Conservation (phyloP, 1,140 invertebrate genomes). For the Drosophila pseudoananassae region DNA sequence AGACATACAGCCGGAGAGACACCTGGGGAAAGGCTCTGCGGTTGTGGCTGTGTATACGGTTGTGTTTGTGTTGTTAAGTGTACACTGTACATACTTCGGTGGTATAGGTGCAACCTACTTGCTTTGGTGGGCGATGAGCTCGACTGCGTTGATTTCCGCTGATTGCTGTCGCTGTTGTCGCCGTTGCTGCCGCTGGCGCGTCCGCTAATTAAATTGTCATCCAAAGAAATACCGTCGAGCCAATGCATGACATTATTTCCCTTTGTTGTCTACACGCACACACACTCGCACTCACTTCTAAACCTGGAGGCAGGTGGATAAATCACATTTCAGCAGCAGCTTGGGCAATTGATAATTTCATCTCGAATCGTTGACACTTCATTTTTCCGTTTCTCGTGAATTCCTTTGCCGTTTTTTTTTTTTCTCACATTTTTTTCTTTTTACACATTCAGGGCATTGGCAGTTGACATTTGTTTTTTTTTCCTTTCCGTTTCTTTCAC, state of each 20-base stretch:
- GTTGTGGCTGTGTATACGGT: conserved; percentile 6
- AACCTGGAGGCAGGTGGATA: conserved; percentile 28
- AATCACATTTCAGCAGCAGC: conserved; percentile 44
- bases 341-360: conserved; percentile 56
- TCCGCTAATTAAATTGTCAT: conserved; percentile 84
- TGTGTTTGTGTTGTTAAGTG: conserved; percentile 3
- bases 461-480: conserved; percentile 52
- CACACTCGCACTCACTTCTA: conserved; percentile 19
- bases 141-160: conserved; percentile 76
- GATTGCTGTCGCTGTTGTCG: conserved; percentile 75
- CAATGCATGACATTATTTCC: conserved; percentile 84
- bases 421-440: conserved; percentile 32
- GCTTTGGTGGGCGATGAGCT: conserved; percentile 76
- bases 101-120: conserved; percentile 74
- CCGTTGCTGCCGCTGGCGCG: conserved; percentile 77
- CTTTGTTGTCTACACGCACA: conserved; percentile 46
- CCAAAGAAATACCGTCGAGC: conserved; percentile 82
- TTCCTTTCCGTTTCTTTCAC: neutral
- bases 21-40: conserved; percentile 7
- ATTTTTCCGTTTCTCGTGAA: conserved; percentile 30
- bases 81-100: conserved; percentile 11
- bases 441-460: conserved; percentile 42
- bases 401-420: neutral
- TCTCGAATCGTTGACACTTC: conserved; percentile 57
- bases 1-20: neutral